phyloP scores from a whole-genome alignment of 2,797 vertebrate species.

The Scolopax rusticola region DNA sequence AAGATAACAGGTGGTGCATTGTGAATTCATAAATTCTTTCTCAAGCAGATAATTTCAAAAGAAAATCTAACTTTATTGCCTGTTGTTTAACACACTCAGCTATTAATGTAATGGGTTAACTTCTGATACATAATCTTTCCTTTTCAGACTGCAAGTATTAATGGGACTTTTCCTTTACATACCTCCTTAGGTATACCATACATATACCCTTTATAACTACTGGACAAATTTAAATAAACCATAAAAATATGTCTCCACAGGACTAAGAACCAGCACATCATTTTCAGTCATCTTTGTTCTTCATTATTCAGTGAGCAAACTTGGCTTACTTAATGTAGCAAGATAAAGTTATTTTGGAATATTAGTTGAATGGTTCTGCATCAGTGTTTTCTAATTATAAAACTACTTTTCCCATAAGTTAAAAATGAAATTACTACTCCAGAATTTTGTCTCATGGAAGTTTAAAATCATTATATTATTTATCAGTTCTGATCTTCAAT shows the following conservation, averaged over 20 bases:
- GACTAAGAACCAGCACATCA: neutral
- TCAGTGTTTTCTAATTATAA: conserved; percentile 29
- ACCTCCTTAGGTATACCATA: neutral
- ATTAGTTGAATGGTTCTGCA: neutral
- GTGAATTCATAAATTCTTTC: neutral
- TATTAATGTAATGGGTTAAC: neutral
- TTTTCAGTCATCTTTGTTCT: neutral
- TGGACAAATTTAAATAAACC: neutral
- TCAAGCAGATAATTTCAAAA: neutral
- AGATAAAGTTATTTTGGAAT: neutral
- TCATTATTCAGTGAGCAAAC: neutral
- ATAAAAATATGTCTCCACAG: neutral
- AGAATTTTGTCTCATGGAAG: neutral
- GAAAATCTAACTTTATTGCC: neutral
- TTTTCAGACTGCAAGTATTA: neutral
- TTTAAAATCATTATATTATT: neutral
- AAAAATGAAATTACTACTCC: neutral
- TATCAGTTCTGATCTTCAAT: neutral
- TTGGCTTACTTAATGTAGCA: conserved; percentile 3
- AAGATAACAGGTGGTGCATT: neutral
- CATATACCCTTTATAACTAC: neutral
- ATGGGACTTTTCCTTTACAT: neutral
- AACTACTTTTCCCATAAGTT: neutral
- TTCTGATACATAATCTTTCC: neutral
- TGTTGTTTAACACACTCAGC: neutral